Conservation (phyloP, 2,113 vertebrate genomes). For the Brachypodius melanocephalos region DNA sequence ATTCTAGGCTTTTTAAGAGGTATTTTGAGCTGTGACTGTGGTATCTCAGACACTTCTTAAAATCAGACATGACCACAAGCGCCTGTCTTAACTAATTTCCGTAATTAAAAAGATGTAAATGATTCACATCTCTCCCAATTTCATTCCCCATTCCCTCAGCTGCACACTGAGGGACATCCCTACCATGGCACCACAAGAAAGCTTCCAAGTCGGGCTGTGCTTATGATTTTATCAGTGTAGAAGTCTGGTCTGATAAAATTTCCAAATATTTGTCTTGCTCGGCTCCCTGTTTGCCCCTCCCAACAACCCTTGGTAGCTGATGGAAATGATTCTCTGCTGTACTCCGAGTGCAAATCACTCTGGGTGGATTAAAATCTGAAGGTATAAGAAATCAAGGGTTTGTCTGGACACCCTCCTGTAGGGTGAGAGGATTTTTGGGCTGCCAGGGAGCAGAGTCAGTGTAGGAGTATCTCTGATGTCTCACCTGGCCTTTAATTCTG, state of each 20-base stretch:
- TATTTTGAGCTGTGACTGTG: not conserved
- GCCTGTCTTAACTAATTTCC: not conserved
- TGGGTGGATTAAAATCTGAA: not conserved
- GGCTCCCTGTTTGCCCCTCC: not conserved
- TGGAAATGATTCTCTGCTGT: not conserved
- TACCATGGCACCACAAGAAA: not conserved
- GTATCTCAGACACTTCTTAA: not conserved
- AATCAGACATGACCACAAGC: not conserved
- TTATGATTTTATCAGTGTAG: not conserved
- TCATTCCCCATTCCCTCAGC: not conserved
- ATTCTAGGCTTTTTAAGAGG: not conserved
- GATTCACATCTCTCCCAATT: not conserved
- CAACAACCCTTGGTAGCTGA: not conserved
- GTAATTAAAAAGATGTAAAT: not conserved
- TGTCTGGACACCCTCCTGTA: not conserved
- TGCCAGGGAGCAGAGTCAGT: not conserved
- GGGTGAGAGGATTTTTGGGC: not conserved
- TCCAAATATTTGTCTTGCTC: not conserved
- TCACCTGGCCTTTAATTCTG: not conserved
- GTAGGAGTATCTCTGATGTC: not conserved
- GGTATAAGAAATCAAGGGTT: not conserved
- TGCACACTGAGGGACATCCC: not conserved
- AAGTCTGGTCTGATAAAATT: not conserved
- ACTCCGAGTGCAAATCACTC: not conserved
- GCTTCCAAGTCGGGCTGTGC: not conserved